Base-by-base conservation (phyloP, 2,888 invertebrate species). In the Sphaeridia pumilis region DNA sequence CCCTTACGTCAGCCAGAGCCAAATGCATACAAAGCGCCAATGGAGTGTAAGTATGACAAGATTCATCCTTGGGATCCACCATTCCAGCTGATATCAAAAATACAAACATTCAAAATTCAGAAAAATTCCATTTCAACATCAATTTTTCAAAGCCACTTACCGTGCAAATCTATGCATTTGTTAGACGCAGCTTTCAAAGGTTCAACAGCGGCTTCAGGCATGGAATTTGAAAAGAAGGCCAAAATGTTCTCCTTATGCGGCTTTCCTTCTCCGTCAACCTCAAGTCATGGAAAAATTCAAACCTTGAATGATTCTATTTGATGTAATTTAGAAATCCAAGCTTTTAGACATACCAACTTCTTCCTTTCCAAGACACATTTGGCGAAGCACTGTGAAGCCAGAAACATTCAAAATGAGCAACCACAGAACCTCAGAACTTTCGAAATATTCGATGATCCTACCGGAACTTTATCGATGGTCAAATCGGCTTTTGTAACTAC, bases 221-320 rank as follows among this genome's bases (percentile, higher is more conserved):
- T 53, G 1, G 47, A 27, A 14, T 56, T 56, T 3, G 48, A 54
- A 3, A 59, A 51, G 34, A 57, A 49, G 12, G 47, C 45, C 38
- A 47, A 38, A n/a, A 61, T 55, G 44, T 61, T 61, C 35, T 61
- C 61, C 48, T 59, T 59, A 25, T 61, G 61, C 10, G 59, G 59
- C 22, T 49, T 36, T n/a, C 61, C 61, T 24, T 58, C 53, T 10
- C 46, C 56, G 36, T 61, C 61, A 46, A 61, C 54, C 58, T 61
- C n/a, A 25, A 45, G 38, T 17, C 38, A 38, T 17, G 12, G 12
- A 38, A 7, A 38, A 38, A 14, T 38, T 17, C 31, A 31, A 31
- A 10, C 14, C 14, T 31, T 31, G 7, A 10, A 31, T 10, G 14
- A 31, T 7, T 17, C 7, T 41, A 7, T 17, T 17, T 17, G 41